Evolutionary conservation across 2,797 vertebrate genomes (phyloP), one percentile per base, ranked within the genome.

Genomic region (Anableps anableps): DNA sequence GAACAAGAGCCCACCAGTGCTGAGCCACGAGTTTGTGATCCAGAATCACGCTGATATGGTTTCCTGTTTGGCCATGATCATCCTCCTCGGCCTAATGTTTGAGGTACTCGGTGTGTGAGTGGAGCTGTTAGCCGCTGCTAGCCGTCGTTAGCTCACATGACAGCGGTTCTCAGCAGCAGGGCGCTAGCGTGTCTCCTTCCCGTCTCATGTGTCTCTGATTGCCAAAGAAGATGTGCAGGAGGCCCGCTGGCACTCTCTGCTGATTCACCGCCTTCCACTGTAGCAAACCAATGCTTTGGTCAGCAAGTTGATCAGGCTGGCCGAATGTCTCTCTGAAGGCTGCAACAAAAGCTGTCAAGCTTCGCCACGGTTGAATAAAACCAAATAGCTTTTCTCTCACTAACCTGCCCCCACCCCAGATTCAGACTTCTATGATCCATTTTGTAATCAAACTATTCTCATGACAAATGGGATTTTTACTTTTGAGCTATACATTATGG

Each of bases 21-120:
- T 96, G 80, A 97, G 96, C 93, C 95, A 95, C 72, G 96, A 97
- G 93, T 96, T 97, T 90, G 84, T 97, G 86, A 95, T 96, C 94
- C 95, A 96, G 94, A 96, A 96, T 85, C 95, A 96, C 81, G 94
- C 92, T 38, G 96, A 96, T 43, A 93, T 95, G 88, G 95, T 95
- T 29, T 95, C 90, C 72, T 94, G 92, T 84, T 75, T 96, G 90
- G 95, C 93, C 71, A 93, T 96, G 95, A 75, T 93, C 66, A 87
- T 97, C 83, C 93, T 96, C 23, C 71, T 96, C 66, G 95, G 93
- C 83, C 90, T 95, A 83, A 87, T 95, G 93, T 94, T 94, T 66
- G 95, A 97, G 97, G 96, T 97, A 96, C 83, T 9, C 81, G 84
- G 74, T 68, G 81, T 48, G 38, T 79, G 70, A 68, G 76, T 29